Conservation (phyloP, 2,888 invertebrate species). For the Eumerus sabulonum region DNA sequence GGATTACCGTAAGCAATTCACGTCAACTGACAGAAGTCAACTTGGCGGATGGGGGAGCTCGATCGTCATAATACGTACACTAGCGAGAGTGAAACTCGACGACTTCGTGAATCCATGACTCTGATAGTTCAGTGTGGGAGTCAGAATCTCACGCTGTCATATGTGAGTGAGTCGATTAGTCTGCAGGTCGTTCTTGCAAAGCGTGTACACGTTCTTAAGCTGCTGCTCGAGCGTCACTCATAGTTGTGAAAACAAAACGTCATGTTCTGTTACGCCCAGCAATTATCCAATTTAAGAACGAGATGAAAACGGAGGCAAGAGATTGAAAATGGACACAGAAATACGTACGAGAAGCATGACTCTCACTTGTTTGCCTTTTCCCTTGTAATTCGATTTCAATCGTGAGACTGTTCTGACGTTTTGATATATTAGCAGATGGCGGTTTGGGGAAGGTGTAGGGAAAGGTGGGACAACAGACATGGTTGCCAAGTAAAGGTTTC, state of each 20-base stretch:
- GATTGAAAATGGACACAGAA: slow-evolving; percentile 4
- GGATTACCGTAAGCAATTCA: slow-evolving; percentile 60
- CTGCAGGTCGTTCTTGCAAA: slow-evolving; percentile 19
- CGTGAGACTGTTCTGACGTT: slow-evolving; percentile 60
- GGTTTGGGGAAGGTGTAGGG: too few relatives aligned
- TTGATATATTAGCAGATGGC: slow-evolving; percentile 18
- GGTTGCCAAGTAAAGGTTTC: slow-evolving; percentile 34
- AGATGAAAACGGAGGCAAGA: slow-evolving; percentile 23
- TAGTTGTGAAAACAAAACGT: neutral
- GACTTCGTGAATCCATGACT: too few relatives aligned
- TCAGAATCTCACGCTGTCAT: slow-evolving; percentile 18
- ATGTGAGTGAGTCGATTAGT: slow-evolving; percentile 28
- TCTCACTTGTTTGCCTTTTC: slow-evolving; percentile 58
- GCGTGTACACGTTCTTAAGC: slow-evolving; percentile 37
- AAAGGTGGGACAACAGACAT: slow-evolving; percentile 21
- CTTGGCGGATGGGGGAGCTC: slow-evolving; percentile 22
- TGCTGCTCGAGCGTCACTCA: neutral
- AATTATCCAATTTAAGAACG: slow-evolving; percentile 48
- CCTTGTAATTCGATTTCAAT: slow-evolving; percentile 59
- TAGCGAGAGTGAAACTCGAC: slow-evolving; percentile 53
- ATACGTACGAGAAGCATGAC: slow-evolving; percentile 23
- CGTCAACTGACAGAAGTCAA: slow-evolving; percentile 48
- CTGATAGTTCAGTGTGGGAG: slow-evolving; percentile 15
- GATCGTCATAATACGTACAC: neutral
- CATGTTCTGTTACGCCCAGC: slow-evolving; percentile 11